Conservation (phyloP, 2,113 vertebrate species). For the Syrmaticus mikado region DNA sequence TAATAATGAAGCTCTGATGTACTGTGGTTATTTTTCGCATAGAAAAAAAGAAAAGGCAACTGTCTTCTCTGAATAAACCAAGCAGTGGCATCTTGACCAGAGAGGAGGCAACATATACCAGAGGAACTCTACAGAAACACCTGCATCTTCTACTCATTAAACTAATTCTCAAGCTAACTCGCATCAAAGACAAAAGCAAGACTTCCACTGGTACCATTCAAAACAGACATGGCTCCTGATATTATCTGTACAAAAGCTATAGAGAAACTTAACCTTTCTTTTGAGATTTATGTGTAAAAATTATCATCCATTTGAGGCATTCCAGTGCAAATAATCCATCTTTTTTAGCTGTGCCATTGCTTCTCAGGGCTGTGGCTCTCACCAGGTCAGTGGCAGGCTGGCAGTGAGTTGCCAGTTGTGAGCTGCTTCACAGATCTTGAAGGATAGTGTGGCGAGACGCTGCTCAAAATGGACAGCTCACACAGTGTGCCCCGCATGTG, state of each 20-base stretch:
- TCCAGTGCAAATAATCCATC: not conserved
- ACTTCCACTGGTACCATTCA: not conserved
- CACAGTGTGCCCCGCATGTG: not conserved
- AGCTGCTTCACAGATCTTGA: constrained; percentile 14
- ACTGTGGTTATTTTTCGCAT: not conserved
- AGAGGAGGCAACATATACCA: not conserved
- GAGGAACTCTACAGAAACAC: not conserved
- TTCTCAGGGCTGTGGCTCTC: not conserved
- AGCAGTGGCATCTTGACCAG: not conserved
- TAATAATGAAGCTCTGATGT: not conserved
- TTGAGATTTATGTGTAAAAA: not conserved
- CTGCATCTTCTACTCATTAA: not conserved
- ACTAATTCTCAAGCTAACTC: constrained; percentile 8
- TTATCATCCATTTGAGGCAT: not conserved
- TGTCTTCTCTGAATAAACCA: not conserved
- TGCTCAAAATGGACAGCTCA: not conserved
- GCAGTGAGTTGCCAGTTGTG: not conserved
- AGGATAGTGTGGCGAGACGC: constrained; percentile 2
- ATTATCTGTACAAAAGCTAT: not conserved
- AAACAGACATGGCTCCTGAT: not conserved
- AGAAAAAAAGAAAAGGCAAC: not conserved
- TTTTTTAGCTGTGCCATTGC: not conserved
- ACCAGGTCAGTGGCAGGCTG: constrained; percentile 2
- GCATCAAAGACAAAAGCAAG: not conserved
- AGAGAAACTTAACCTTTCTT: constrained; percentile 9